phyloP scores from a whole-genome alignment of 1,140 invertebrate species.

The Temnothorax longispinosus region DNA sequence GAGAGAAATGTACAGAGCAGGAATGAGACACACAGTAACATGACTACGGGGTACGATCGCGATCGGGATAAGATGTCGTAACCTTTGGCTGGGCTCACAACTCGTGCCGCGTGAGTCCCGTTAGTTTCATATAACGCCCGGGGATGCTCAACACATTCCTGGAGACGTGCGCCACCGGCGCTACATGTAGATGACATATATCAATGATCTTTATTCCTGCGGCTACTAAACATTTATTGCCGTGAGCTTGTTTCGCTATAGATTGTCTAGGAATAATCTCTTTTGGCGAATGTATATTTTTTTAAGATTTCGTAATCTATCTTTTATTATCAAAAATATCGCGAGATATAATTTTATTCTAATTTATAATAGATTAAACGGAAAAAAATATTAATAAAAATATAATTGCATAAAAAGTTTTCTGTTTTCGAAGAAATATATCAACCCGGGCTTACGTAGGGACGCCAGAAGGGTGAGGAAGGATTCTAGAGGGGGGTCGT shows the following conservation, averaged over 20 bases:
- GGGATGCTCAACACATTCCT: conserved; percentile 48
- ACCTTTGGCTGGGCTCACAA: conserved; percentile 58
- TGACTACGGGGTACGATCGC: conserved; percentile 53
- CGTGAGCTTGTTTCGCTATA: not conserved
- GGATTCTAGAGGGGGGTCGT: conserved; percentile 31
- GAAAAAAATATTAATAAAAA: not conserved
- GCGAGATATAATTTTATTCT: not conserved
- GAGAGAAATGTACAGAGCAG: conserved; percentile 19
- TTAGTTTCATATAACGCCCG: conserved; percentile 36
- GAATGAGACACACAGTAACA: not conserved
- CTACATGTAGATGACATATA: not conserved
- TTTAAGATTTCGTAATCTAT: not conserved
- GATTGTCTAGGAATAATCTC: not conserved
- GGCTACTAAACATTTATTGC: not conserved
- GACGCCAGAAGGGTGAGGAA: not conserved
- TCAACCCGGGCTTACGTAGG: not conserved
- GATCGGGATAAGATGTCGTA: conserved; percentile 52
- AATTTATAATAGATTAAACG: not conserved
- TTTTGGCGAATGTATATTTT: not conserved
- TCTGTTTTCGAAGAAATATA: not conserved
- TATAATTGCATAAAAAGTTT: not conserved
- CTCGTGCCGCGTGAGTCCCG: conserved; percentile 41
- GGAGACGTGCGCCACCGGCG: conserved; percentile 6
- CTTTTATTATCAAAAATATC: not conserved
- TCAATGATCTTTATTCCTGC: not conserved